A percentile compares a stretch with the other conserved stretches of the same genome.
Conservation (phyloP, 2,888 invertebrate species). For the Meliscaeva auricollis region DNA sequence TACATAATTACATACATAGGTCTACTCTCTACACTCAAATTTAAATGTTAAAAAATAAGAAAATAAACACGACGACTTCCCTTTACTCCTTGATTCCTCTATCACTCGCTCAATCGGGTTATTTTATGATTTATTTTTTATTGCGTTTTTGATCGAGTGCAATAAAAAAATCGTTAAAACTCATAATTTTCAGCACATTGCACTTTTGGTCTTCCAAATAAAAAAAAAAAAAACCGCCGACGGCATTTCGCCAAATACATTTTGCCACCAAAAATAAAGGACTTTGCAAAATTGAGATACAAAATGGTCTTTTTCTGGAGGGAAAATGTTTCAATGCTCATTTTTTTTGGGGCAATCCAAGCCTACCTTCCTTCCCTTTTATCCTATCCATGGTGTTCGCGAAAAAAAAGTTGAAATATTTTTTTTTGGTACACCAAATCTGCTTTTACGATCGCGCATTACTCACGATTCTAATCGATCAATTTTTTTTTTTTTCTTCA, state of each 20-base stretch:
- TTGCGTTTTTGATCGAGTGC: conserved; percentile 69
- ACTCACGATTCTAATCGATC: conserved; percentile 74
- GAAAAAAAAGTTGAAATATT: conserved; percentile 1
- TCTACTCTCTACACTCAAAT: conserved; percentile 18
- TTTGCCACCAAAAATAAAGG: conserved; percentile 4
- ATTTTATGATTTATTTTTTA: conserved; percentile 68
- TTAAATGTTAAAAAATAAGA: conserved; percentile 45
- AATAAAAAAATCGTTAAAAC: conserved; percentile 65
- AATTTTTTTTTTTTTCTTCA: background rate
- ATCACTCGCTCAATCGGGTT: conserved; percentile 31
- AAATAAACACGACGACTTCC: background rate
- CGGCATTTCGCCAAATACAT: background rate
- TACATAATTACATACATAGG: conserved; percentile 65
- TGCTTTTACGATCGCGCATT: conserved; percentile 44
- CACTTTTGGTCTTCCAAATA: conserved; percentile 34
- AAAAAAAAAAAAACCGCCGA: conserved; percentile 5
- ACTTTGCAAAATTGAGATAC: conserved; percentile 65
- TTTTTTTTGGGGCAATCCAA: background rate
- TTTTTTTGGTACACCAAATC: conserved; percentile 35
- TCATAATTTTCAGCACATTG: conserved; percentile 67
- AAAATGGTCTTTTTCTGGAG: conserved; percentile 34
- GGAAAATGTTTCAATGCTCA: conserved; percentile 14
- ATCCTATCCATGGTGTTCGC: background rate
- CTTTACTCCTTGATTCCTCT: background rate
- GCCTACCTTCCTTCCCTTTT: background rate